Percentiles rank a stretch among this genome's conserved stretches.
phyloP scores from a whole-genome alignment of 2,113 vertebrate species.

The Anas platyrhynchos region DNA sequence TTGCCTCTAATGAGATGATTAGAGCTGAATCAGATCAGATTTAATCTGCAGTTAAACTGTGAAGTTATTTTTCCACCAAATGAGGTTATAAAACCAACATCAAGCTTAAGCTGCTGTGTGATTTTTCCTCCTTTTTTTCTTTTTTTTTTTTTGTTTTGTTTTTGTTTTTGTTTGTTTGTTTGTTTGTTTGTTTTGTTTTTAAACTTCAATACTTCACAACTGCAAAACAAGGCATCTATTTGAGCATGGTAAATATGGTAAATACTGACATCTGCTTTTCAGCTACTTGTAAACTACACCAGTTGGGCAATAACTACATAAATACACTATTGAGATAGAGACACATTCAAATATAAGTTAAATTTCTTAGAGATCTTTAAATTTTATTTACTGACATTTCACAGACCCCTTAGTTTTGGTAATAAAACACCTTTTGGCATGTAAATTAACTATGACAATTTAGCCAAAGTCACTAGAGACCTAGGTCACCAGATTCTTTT shows the following conservation, averaged over 20 bases:
- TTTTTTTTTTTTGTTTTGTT: neutral
- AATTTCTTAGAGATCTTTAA: neutral
- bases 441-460: neutral
- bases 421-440: neutral
- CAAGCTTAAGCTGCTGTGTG: neutral
- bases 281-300: neutral
- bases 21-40: slow-evolving; percentile 60
- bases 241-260: neutral
- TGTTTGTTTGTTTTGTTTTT: neutral
- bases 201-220: neutral
- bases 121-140: accelerated
- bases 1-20: slow-evolving; percentile 67
- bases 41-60: slow-evolving; percentile 61
- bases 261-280: slow-evolving; percentile 13
- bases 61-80: slow-evolving; percentile 50
- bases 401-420: accelerated
- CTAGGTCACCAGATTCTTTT: neutral
- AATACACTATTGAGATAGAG: neutral
- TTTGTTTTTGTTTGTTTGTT: too few species aligned
- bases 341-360: neutral
- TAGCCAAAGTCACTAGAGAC: neutral
- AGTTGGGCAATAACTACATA: neutral
- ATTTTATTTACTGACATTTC: neutral
- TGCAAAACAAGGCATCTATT: neutral
- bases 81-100: slow-evolving; percentile 46